Evolutionary conservation across 2,797 vertebrate genomes (phyloP).

Genomic region (Lepus townsendii): DNA sequence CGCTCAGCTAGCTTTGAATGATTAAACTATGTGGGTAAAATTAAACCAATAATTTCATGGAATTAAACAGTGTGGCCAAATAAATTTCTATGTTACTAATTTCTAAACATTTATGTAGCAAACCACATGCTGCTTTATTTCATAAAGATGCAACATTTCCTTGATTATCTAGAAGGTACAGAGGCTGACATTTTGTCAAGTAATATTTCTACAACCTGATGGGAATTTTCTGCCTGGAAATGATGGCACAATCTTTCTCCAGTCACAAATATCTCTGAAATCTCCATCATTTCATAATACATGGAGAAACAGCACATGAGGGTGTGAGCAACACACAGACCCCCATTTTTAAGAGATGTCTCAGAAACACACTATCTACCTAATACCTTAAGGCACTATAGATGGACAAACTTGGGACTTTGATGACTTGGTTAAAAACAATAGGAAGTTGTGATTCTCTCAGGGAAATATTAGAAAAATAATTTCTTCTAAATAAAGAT

Average conservation of each 20-base stretch:
- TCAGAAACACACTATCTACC: background rate
- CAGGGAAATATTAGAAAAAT: background rate
- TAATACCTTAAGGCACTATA: background rate
- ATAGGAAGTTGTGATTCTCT: background rate
- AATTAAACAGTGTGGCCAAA: background rate
- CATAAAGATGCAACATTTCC: background rate
- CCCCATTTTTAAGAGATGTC: background rate
- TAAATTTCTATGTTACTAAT: background rate
- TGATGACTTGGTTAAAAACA: background rate
- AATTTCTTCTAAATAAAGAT: conserved; percentile 13
- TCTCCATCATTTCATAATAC: background rate
- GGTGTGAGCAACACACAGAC: background rate
- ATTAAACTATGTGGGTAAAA: background rate
- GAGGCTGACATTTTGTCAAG: background rate
- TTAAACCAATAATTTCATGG: background rate
- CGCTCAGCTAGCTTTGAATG: background rate
- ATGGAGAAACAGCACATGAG: background rate
- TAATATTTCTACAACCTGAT: background rate
- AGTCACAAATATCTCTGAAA: background rate
- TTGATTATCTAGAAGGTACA: background rate
- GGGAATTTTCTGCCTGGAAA: background rate
- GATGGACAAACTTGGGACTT: background rate
- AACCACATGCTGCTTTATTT: background rate
- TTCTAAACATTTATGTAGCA: background rate
- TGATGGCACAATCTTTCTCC: background rate